Conservation (phyloP, 1,140 invertebrate genomes). For the Drosophila mayri region DNA sequence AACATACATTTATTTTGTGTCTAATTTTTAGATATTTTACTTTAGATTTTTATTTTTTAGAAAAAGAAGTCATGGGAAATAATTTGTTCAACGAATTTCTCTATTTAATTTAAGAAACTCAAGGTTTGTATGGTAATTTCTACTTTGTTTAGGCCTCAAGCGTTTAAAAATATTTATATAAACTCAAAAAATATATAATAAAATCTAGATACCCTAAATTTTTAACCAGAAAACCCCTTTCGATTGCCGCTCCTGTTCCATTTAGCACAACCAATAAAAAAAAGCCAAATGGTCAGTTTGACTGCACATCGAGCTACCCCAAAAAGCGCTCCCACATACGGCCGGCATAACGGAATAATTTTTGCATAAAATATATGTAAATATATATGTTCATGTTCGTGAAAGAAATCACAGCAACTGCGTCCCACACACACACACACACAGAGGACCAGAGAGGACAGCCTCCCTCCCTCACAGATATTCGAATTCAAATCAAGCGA, state of each 20-base stretch:
- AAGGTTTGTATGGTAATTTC: not conserved
- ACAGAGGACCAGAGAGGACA: not conserved
- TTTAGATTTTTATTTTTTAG: not conserved
- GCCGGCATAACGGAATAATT: constrained; percentile 81
- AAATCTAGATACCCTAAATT: too few relatives aligned
- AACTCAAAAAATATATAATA: not conserved
- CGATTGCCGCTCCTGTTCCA: constrained; percentile 35
- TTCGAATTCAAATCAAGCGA: constrained; percentile 81
- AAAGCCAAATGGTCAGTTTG: constrained; percentile 81
- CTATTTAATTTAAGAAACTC: not conserved
- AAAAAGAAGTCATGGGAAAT: too few relatives aligned
- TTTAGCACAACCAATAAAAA: constrained; percentile 77
- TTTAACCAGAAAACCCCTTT: not conserved
- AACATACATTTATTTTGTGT: not conserved
- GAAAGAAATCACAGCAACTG: constrained; percentile 82
- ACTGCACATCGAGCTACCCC: constrained; percentile 60
- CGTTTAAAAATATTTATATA: too few relatives aligned
- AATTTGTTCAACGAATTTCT: accelerated
- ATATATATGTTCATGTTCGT: constrained; percentile 74
- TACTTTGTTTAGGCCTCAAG: too few relatives aligned
- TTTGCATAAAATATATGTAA: constrained; percentile 85
- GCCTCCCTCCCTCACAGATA: constrained; percentile 42
- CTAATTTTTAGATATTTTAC: not conserved
- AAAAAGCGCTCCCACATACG: constrained; percentile 68
- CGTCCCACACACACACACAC: constrained; percentile 49